phyloP scores from a whole-genome alignment of 2,113 vertebrate species.

The Brienomyrus longianalis region DNA sequence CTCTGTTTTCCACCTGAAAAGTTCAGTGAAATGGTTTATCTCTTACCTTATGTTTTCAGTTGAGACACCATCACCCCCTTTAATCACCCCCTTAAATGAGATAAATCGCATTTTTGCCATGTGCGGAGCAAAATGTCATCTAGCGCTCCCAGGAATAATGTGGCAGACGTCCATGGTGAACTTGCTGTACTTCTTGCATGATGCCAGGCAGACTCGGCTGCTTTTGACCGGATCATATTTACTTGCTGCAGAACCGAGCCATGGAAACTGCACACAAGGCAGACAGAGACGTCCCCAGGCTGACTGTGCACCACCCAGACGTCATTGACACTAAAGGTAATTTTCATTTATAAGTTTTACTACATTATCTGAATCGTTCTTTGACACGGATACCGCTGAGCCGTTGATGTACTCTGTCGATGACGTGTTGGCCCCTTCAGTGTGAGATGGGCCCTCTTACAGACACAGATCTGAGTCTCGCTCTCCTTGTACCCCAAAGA shows the following conservation, averaged over 20 bases:
- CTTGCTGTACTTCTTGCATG: neutral
- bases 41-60: neutral
- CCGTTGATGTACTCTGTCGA: neutral
- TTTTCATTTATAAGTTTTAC: neutral
- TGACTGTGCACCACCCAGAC: constrained; percentile 42
- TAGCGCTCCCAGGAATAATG: neutral
- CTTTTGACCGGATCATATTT: neutral
- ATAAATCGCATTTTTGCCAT: neutral
- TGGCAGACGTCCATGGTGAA: neutral
- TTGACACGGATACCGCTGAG: too few relatives aligned
- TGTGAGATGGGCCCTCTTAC: neutral
- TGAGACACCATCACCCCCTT: neutral
- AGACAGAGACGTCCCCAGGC: constrained; percentile 48
- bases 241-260: constrained; percentile 40
- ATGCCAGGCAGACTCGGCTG: neutral
- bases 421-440: neutral
- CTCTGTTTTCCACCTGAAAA: neutral
- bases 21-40: neutral
- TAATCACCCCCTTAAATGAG: neutral
- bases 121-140: neutral
- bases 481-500: constrained; percentile 55
- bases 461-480: neutral
- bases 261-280: constrained; percentile 15
- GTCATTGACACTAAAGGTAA: constrained; percentile 57
- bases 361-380: neutral